Percentiles rank a stretch among this genome's conserved stretches.
phyloP scores from a whole-genome alignment of 2,113 vertebrate species.

The Indicator maculatus region DNA sequence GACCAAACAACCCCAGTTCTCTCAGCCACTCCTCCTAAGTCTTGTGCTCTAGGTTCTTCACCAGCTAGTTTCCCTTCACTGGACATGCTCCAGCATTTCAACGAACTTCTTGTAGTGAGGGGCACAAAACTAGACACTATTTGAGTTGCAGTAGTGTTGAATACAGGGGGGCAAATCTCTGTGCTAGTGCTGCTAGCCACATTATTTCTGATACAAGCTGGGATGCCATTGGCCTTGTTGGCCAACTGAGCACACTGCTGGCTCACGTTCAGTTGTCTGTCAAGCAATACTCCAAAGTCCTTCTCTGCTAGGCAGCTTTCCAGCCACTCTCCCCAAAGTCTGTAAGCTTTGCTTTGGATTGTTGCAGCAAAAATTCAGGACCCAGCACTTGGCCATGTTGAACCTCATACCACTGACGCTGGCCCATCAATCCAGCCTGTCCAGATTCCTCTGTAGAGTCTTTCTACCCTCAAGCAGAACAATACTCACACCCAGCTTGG shows the following conservation, averaged over 20 bases:
- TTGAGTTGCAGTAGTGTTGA: not conserved
- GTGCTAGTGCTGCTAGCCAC: not conserved
- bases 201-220: not conserved
- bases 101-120: not conserved
- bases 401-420: not conserved
- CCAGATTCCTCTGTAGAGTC: not conserved
- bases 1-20: not conserved
- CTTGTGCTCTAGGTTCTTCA: not conserved
- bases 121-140: not conserved
- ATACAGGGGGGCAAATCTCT: not conserved
- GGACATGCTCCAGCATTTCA: not conserved
- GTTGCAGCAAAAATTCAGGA: not conserved
- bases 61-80: not conserved
- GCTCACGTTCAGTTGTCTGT: not conserved
- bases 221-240: not conserved
- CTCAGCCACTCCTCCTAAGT: not conserved
- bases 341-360: not conserved
- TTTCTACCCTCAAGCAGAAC: not conserved
- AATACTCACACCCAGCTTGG: not conserved
- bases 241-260: not conserved
- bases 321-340: not conserved
- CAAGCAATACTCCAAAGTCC: not conserved
- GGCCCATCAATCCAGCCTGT: not conserved
- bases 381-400: not conserved
- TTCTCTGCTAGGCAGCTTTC: not conserved